phyloP scores from a whole-genome alignment of 1,140 invertebrate species.

The Drosophila tropicalis region DNA sequence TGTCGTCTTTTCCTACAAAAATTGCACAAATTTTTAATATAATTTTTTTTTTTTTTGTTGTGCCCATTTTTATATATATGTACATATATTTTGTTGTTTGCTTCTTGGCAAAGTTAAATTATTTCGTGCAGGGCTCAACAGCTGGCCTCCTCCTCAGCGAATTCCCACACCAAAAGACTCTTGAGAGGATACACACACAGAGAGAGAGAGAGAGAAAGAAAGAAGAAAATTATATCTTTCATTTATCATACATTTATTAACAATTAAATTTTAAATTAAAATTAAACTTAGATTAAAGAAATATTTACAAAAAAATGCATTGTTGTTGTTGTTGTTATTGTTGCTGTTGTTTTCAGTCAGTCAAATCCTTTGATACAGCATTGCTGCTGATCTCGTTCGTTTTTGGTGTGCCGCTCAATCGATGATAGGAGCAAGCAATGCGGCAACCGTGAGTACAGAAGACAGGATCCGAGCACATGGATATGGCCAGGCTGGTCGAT shows the following conservation, averaged over 20 bases:
- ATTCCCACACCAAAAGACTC: slow-evolving; percentile 20
- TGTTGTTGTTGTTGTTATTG: neutral
- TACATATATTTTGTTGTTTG: slow-evolving; percentile 5
- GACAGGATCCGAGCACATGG: slow-evolving; percentile 66
- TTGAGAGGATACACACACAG: neutral
- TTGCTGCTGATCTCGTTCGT: slow-evolving; percentile 29
- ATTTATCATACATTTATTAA: slow-evolving; percentile 38
- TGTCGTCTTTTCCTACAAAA: too few relatives aligned
- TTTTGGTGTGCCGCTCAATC: neutral
- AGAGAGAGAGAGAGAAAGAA: neutral
- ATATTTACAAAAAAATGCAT: slow-evolving; percentile 30
- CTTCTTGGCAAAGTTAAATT: slow-evolving; percentile 57
- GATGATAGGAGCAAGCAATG: slow-evolving; percentile 62
- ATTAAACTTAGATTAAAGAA: neutral
- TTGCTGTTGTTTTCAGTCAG: neutral
- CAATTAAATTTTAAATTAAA: slow-evolving; percentile 5
- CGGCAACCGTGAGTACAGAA: slow-evolving; percentile 71
- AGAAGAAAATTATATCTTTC: neutral
- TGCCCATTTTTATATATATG: slow-evolving; percentile 17
- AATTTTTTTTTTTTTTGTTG: slow-evolving; percentile 52
- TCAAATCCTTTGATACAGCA: slow-evolving; percentile 43
- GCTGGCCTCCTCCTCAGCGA: slow-evolving; percentile 44
- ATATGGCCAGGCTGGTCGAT: slow-evolving; percentile 42
- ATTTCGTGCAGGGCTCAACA: slow-evolving; percentile 45
- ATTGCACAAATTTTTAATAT: slow-evolving; percentile 53